phyloP scores from a whole-genome alignment of 30 jellyfish, hydroid and myxozoan genomes.

The Rhopilema esculentum region DNA sequence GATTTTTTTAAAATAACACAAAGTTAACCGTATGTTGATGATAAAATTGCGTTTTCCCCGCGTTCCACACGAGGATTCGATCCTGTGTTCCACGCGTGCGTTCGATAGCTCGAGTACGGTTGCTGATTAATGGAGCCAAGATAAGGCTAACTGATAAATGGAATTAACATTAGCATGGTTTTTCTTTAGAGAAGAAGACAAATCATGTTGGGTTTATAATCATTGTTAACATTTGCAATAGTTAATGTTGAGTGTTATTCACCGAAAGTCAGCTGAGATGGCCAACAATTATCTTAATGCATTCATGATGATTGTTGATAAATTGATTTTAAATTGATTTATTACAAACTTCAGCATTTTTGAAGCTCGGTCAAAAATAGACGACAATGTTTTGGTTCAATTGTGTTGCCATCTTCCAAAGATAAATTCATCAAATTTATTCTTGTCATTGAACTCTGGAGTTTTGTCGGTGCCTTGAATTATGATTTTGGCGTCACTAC shows the following conservation, averaged over 20 bases:
- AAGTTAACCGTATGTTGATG: neutral
- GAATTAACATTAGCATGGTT: neutral
- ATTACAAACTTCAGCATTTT: neutral
- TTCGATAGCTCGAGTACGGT: neutral
- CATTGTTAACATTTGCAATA: neutral
- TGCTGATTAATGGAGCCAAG: neutral
- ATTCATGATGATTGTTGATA: neutral
- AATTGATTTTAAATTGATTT: neutral
- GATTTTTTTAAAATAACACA: no score
- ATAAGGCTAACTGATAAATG: neutral
- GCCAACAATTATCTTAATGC: neutral
- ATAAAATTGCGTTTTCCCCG: neutral
- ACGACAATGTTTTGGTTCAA: neutral
- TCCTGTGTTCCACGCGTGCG: neutral
- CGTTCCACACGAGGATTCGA: neutral
- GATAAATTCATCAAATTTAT: no score
- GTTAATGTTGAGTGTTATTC: neutral
- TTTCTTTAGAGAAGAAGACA: neutral
- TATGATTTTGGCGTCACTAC: no score
- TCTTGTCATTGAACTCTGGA: no score
- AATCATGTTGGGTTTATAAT: neutral
- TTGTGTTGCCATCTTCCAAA: neutral
- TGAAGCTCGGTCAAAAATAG: neutral
- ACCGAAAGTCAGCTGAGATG: neutral
- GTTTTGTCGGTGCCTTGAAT: no score